Evolutionary conservation across 2,797 vertebrate genomes (phyloP).

Genomic region (Acridotheres tristis): DNA sequence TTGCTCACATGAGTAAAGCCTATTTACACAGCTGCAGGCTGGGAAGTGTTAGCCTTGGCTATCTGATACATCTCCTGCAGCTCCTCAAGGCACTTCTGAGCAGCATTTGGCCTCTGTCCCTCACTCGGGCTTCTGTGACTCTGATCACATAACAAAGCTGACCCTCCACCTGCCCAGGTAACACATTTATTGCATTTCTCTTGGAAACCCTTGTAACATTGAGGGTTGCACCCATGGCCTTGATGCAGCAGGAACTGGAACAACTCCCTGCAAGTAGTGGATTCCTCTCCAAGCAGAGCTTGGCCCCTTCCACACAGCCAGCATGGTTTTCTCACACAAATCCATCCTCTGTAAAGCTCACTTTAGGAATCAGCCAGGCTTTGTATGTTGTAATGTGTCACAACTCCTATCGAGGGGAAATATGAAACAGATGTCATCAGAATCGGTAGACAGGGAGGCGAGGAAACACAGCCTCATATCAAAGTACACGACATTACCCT

Average conservation of each 20-base stretch:
- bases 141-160: not conserved
- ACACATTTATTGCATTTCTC: not conserved
- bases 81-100: not conserved
- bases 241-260: not conserved
- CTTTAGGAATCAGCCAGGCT: slow-evolving; percentile 7
- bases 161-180: not conserved
- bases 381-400: not conserved
- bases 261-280: not conserved
- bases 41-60: not conserved
- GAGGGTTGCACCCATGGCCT: not conserved
- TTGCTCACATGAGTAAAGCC: slow-evolving; percentile 10
- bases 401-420: slow-evolving; percentile 38
- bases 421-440: slow-evolving; percentile 45
- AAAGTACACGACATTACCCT: slow-evolving; percentile 33
- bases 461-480: slow-evolving; percentile 43
- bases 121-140: not conserved
- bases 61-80: not conserved
- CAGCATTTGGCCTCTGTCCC: not conserved
- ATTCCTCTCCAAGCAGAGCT: not conserved
- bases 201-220: not conserved
- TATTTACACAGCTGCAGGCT: not conserved
- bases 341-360: not conserved
- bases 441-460: slow-evolving; percentile 12
- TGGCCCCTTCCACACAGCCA: not conserved
- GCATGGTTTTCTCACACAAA: not conserved